These are phyloP conservation scores for Zygogramma bicolorata DNA, from an alignment of 2,888 invertebrate genomes.

Conservation along the genomic window DNA sequence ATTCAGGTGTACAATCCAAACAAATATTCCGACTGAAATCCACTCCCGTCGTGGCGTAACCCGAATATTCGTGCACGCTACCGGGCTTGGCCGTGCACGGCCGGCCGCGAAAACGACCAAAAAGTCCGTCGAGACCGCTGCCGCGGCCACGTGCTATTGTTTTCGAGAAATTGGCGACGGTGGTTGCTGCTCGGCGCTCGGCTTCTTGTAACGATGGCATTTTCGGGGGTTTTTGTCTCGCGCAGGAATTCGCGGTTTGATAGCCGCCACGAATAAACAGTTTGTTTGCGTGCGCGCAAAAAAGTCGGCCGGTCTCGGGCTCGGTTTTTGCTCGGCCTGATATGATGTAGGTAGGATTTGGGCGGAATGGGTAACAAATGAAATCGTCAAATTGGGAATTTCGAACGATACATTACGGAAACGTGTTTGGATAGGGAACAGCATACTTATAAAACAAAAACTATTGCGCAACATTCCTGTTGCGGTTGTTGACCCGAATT, in stretches of 20 bases:
- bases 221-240: constrained; percentile 5
- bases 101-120: constrained; percentile 41
- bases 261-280: neutral
- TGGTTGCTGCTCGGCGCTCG: neutral
- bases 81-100: constrained; percentile 55
- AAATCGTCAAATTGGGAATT: no score
- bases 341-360: neutral
- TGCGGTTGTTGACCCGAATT: no score
- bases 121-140: constrained; percentile 47
- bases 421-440: no score
- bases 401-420: no score
- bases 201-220: constrained; percentile 9
- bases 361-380: no score
- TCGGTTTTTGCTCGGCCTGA: neutral
- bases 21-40: neutral
- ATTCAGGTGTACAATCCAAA: no score
- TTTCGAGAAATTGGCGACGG: constrained; percentile 40
- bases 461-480: no score
- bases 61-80: constrained; percentile 52
- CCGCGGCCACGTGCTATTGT: constrained; percentile 63
- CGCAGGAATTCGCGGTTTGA: constrained; percentile 9
- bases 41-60: neutral
- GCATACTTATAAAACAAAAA: no score
- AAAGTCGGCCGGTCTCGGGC: neutral
- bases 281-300: neutral